Evolutionary conservation across 2,113 vertebrate genomes (phyloP).

Genomic region (Microtus ochrogaster): DNA sequence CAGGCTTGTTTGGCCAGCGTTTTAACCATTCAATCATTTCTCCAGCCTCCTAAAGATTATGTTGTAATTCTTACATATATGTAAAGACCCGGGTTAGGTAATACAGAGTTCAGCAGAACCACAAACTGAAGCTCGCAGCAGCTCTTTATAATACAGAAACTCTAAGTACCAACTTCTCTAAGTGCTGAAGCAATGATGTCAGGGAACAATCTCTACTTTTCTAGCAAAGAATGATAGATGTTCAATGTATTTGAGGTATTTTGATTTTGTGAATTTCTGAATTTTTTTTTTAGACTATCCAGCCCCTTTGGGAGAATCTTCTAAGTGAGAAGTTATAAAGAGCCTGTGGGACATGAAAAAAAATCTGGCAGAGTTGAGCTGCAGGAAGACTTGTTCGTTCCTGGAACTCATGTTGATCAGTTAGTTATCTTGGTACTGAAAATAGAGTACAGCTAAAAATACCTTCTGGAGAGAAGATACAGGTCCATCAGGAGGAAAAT

Average conservation of each 20-base stretch:
- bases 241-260: slow-evolving; percentile 38
- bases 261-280: slow-evolving; percentile 54
- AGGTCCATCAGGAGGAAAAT: slow-evolving; percentile 51
- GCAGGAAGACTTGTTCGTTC: slow-evolving; percentile 53
- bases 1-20: not conserved
- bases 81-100: not conserved
- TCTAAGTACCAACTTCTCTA: not conserved
- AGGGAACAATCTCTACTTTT: slow-evolving; percentile 1
- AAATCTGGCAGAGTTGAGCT: slow-evolving; percentile 47
- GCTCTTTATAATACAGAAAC: not conserved
- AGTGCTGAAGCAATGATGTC: not conserved
- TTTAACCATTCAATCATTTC: not conserved
- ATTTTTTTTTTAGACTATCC: slow-evolving; percentile 41
- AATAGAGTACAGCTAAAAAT: slow-evolving; percentile 63
- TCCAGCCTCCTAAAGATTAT: not conserved
- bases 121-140: not conserved
- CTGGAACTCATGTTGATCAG: slow-evolving; percentile 66
- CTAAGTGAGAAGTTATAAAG: slow-evolving; percentile 58
- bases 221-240: not conserved
- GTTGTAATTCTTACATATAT: not conserved
- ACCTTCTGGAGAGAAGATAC: slow-evolving; percentile 35
- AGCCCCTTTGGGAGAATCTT: slow-evolving; percentile 22
- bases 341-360: slow-evolving; percentile 11
- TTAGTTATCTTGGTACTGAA: slow-evolving; percentile 63
- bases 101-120: not conserved